Evolutionary conservation across 2,888 invertebrate species (phyloP).

Genomic region (Dimorphilus gyrociliatus): DNA sequence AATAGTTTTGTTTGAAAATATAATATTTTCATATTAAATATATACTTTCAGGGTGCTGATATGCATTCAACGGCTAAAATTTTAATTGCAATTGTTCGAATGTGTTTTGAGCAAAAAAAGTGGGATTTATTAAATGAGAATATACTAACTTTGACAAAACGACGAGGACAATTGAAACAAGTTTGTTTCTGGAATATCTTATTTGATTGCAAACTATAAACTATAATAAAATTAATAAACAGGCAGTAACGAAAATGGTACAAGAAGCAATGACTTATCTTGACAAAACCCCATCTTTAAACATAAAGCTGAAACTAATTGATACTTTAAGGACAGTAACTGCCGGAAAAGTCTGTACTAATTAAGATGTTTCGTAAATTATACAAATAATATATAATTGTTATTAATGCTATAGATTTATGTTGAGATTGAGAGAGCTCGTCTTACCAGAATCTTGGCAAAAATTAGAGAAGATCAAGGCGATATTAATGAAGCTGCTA

Average conservation of each 20-base stretch:
- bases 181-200: too few species aligned
- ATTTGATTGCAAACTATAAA: too few species aligned
- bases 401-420: constrained; percentile 54
- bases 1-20: too few species aligned
- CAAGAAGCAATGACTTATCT: constrained; percentile 86
- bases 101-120: constrained; percentile 67
- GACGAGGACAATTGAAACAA: constrained; percentile 78
- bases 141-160: constrained; percentile 70
- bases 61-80: constrained; percentile 85
- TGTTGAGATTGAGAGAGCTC: constrained; percentile 95
- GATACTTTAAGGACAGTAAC: constrained; percentile 86
- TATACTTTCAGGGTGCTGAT: constrained; percentile 58
- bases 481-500: constrained; percentile 65
- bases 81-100: constrained; percentile 75
- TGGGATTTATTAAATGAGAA: constrained; percentile 88
- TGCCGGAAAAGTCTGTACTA: constrained; percentile 63
- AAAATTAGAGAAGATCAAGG: constrained; percentile 43
- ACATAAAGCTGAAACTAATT: constrained; percentile 77
- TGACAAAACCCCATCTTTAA: constrained; percentile 75
- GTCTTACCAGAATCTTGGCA: constrained; percentile 60
- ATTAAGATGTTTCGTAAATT: neutral
- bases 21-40: neutral
- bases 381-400: neutral
- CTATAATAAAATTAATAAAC: too few species aligned
- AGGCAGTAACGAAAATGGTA: constrained; percentile 74